Percentiles rank a stretch among this genome's conserved stretches.
Conservation (phyloP, 92 coral and sea anemone genomes). For the Phenganax stokvisi region DNA sequence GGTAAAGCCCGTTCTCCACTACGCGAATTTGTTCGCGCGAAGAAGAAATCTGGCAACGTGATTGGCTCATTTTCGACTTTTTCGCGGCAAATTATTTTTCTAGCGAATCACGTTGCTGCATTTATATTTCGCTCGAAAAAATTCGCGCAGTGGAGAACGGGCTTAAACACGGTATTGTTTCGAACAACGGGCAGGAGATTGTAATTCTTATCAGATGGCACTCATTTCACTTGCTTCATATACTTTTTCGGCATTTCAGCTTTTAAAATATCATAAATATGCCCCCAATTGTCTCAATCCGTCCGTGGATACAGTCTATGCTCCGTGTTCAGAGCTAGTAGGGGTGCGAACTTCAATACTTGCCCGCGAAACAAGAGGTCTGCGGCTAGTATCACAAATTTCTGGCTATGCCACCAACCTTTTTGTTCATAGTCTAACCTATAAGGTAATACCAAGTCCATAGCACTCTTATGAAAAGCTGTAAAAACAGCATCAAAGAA, state of each 20-base stretch:
- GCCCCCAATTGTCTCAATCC: constrained; percentile 63
- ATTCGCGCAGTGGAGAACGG: too few relatives aligned
- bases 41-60: too few relatives aligned
- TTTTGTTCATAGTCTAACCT: constrained; percentile 61
- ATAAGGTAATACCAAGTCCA: constrained; percentile 64
- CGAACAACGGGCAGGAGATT: constrained; percentile 58
- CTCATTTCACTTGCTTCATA: constrained; percentile 50
- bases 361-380: constrained; percentile 85
- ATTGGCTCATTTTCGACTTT: too few relatives aligned
- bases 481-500: constrained; percentile 84
- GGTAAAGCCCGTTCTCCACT: too few relatives aligned
- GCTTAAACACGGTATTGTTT: constrained; percentile 51
- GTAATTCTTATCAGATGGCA: constrained; percentile 20
- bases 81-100: too few relatives aligned
- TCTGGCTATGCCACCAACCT: constrained; percentile 99
- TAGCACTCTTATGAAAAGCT: constrained; percentile 69
- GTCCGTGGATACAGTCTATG: constrained; percentile 72
- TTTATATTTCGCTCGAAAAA: too few relatives aligned
- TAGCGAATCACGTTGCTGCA: too few relatives aligned
- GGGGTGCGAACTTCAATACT: constrained; percentile 61
- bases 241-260: constrained; percentile 44
- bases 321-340: constrained; percentile 57
- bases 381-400: constrained; percentile 71
- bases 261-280: constrained; percentile 54
- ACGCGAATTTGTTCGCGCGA: too few relatives aligned